Base-by-base conservation (phyloP, 2,888 invertebrate species). In the Charanyca ferruginea region DNA sequence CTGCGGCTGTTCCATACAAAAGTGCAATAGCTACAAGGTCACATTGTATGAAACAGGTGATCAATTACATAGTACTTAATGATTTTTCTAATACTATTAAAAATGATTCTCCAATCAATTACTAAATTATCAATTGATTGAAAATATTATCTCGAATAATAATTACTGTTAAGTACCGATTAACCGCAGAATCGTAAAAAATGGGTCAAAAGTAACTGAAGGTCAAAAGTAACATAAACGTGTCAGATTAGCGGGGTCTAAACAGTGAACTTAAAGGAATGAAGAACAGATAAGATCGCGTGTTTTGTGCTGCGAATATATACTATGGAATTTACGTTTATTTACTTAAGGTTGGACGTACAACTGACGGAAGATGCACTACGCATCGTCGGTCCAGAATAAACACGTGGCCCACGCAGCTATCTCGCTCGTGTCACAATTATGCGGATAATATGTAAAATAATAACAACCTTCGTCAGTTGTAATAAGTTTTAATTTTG, bases 201-300 rank as follows among this genome's bases (percentile, higher is more conserved):
- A 18, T 71, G 20, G 61, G 58, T 66, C 66, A 66, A 51, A 35
- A 51, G 32, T 70, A 58, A 49, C 22, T 51, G 58, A 61, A 58
- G 53, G 57, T 61, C 58, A 23, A 22, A 22, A 16, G 38, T 20
- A 20, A 45, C 7, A 49, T 28, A 51, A 48, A 47, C 51, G 8
- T 42, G n/a, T 25, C n/a, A 60, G 73, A 71, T 71, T 66, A 66
- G 25, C 45, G 63, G 22, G 45, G 38, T 58, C 52, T 47, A n/a
- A 16, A 20, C 20, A 20, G 35, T 41, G 52, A 65, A 49, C 64
- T 64, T 53, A 54, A 16, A 49, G 32, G 11, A 59, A 55, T 8
- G 20, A 28, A 45, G n/a, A 32, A 7, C 9, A 32, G 47, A 69
- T 49, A 55, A 59, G 8, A 38, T 45, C n/a, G 23, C 38, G 47